Base-by-base conservation (phyloP, 2,113 vertebrate genomes). In the Echinops telfairi region DNA sequence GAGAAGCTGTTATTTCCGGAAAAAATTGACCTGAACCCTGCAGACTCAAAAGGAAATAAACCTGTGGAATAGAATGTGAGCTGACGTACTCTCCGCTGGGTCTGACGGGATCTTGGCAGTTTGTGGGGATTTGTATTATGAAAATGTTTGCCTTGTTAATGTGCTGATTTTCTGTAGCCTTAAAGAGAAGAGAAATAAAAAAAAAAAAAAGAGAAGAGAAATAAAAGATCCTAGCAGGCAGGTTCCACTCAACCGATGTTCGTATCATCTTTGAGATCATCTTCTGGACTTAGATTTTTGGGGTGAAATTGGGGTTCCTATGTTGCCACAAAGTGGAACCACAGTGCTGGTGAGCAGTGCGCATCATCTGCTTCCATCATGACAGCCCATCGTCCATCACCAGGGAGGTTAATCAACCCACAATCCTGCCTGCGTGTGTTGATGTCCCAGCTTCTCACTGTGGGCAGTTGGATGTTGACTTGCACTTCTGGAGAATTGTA, bases 1-100 rank as follows among this genome's bases (percentile, higher is more conserved):
- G 99, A 99, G 98, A 99, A 98, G 97, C 98, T 99, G 89, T 97
- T 99, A 95, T 98, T 99, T 95, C 99, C 99, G 58, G 97, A 97
- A 90, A 96, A 95, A 86, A 60, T 96, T 76, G 97, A 97, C 82
- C 70, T 89, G 84, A 96, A 97, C 22, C 86, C 96, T 60, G 88
- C 91, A 95, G 94, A 94, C 8, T 80, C 97, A 95, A 83, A 95
- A 78, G 97, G 96, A 96, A 33, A 58, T 47, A 79, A 20, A 17
- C 97, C 95, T 94, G 89, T 95, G 93, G 95, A 97, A 68, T 97
- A 97, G 97, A 97, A 95, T 83, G 86, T 94, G 86, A 92, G 71
- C 83, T 87, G 84, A 19, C 87, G 43, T 90, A 95, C 93, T 97
- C 75, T 25, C 92, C 87, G 11, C 92, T 93, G 88, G 97, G 57